Evolutionary conservation across 2,888 invertebrate genomes (phyloP), one percentile per base, ranked within the genome.

Genomic region (Brachynemurus nebulosus): DNA sequence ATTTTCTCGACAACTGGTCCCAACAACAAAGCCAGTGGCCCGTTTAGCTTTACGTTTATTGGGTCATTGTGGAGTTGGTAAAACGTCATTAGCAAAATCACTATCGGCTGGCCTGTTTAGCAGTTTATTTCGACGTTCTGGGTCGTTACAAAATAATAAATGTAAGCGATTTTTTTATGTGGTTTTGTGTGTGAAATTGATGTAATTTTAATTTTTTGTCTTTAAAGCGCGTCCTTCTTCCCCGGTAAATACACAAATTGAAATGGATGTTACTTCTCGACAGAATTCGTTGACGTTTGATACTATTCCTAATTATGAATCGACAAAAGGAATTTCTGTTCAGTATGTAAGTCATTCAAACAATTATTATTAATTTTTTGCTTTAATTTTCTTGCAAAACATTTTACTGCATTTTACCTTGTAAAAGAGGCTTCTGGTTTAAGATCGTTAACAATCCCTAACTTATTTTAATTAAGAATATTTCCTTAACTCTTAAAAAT

Each of bases 21-120:
- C 75, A 9, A 71, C 71, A 4, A 65, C 69, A 25, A 67, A 69
- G 53, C 67, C 71, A 21, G 67, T 74, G 30, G 63, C 71, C 34
- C 68, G 79, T 30, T 68, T 83, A 45, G 80, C 80, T 53, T 59
- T 85, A 45, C 76, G 83, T 52, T 59, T 85, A 38, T 69, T 85
- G 53, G 84, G 85, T 1, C 75, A 79, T 54, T 78, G 77, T 42
- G 79, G 78, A 1, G 76, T 76, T 2, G 84, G 84, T n/a, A 84
- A 84, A 63, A 72, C 77, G 5, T 70, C 78, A 1, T 63, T 84
- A 37, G 66, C 77, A 5, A 78, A 77, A 54, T 75, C 78, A 1
- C 62, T 83, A 25, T 76, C 76, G 54, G 75, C 78, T 50, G 78
- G 80, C 2, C 71, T 78, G 47, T 74, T 82, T 55, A 72, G 74